Percentiles rank a stretch among this genome's conserved stretches.
phyloP scores from a whole-genome alignment of 2,797 vertebrate genomes.

The Lithobates sylvaticus region DNA sequence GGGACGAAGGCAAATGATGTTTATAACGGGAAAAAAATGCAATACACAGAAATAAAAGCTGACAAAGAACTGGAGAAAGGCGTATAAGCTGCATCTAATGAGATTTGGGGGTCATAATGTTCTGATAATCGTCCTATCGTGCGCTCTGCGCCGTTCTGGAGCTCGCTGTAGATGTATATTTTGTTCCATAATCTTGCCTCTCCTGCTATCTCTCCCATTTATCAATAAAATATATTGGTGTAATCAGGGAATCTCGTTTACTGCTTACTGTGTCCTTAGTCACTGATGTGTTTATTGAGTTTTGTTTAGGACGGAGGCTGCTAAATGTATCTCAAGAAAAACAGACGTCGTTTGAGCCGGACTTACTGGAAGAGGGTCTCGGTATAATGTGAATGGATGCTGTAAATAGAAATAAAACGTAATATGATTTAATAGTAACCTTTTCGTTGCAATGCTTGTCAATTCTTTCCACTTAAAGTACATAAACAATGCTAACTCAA shows the following conservation, averaged over 20 bases:
- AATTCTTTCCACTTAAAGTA: too few species aligned
- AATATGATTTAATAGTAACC: too few species aligned
- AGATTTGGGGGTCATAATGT: slow-evolving; percentile 9
- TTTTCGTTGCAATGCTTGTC: too few species aligned
- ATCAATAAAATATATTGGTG: slow-evolving; percentile 6
- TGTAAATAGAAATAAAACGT: too few species aligned
- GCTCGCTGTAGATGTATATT: neutral
- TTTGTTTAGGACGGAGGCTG: too few species aligned
- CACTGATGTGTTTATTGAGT: too few species aligned
- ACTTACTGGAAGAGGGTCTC: too few species aligned
- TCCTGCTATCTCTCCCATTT: neutral
- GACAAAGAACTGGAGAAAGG: neutral
- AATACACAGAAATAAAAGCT: neutral
- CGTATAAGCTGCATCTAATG: too few species aligned
- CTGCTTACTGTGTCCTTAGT: neutral
- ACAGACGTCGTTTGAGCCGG: too few species aligned
- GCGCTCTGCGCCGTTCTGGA: neutral
- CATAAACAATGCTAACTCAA: too few species aligned
- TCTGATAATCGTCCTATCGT: neutral
- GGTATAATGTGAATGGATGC: too few species aligned
- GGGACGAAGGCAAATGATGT: neutral
- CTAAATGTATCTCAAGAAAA: too few species aligned
- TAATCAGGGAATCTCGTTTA: neutral
- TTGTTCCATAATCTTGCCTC: neutral
- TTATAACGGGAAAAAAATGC: neutral